phyloP scores from a whole-genome alignment of 2,113 vertebrate species.

The Aepyceros melampus region DNA sequence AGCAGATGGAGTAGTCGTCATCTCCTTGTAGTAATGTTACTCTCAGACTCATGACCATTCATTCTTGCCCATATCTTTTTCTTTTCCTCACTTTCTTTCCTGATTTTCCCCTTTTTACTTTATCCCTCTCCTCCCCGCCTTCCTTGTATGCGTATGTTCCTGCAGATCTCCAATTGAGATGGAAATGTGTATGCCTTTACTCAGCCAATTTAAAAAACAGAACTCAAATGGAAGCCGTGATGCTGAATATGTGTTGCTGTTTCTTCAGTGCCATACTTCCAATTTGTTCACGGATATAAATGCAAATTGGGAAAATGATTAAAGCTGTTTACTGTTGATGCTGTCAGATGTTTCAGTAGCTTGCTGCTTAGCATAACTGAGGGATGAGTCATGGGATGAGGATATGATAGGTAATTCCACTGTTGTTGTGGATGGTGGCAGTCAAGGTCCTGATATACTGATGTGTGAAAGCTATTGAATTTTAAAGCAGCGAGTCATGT shows the following conservation, averaged over 20 bases:
- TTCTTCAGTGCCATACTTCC: conserved; percentile 65
- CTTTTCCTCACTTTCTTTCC: background rate
- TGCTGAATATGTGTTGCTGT: conserved; percentile 12
- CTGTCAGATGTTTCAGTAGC: conserved; percentile 37
- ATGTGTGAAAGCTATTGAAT: conserved; percentile 38
- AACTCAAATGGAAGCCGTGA: conserved; percentile 9
- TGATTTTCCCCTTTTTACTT: background rate
- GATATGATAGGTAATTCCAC: background rate
- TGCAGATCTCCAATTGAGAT: conserved; percentile 41
- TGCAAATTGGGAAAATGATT: conserved; percentile 28
- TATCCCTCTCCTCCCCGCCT: background rate
- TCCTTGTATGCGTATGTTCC: background rate
- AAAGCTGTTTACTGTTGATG: conserved; percentile 34
- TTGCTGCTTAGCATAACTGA: background rate
- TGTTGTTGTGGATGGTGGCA: conserved; percentile 19
- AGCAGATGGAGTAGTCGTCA: conserved; percentile 8
- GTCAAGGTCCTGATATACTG: background rate
- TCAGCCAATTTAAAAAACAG: conserved; percentile 45
- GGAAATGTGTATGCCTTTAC: conserved; percentile 41
- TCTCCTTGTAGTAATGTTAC: background rate
- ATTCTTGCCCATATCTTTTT: background rate
- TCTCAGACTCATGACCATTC: conserved; percentile 16
- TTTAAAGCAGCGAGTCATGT: background rate
- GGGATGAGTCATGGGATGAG: background rate
- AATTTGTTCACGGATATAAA: background rate